These are phyloP conservation scores for Cossypha caffra DNA, from an alignment of 2,797 vertebrate genomes.

Conservation along the genomic window DNA sequence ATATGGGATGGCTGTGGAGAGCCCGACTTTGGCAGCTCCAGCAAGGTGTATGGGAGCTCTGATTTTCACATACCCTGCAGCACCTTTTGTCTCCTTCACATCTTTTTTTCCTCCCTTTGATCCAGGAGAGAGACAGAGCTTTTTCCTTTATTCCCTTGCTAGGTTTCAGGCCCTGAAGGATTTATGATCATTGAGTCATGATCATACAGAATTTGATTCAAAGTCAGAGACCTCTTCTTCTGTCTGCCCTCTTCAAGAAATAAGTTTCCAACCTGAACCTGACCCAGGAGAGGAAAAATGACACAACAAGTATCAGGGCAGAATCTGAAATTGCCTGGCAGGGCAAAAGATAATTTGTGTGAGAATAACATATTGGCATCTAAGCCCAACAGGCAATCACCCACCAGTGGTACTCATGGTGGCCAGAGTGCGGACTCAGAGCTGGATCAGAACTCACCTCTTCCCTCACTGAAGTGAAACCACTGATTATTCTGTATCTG, in stretches of 20 bases:
- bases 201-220: slow-evolving; percentile 31
- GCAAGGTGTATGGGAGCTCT: slow-evolving; percentile 40
- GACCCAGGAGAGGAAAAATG: neutral
- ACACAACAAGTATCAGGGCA: neutral
- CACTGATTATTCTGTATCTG: neutral
- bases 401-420: neutral
- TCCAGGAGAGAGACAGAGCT: slow-evolving; percentile 21
- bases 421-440: neutral
- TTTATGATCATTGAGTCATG: slow-evolving; percentile 31
- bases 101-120: slow-evolving; percentile 47
- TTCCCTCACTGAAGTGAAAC: slow-evolving; percentile 5
- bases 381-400: neutral
- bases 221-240: slow-evolving; percentile 14
- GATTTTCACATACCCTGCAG: slow-evolving; percentile 62
- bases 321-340: neutral
- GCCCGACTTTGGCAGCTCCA: slow-evolving; percentile 28
- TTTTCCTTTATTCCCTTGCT: slow-evolving; percentile 41
- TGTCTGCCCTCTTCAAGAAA: neutral
- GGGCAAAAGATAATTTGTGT: neutral
- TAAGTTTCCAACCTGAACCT: slow-evolving; percentile 7
- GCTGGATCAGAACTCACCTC: neutral
- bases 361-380: neutral
- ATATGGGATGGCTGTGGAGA: slow-evolving; percentile 38
- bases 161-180: slow-evolving; percentile 47
- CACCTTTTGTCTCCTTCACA: slow-evolving; percentile 38